Evolutionary conservation across 2,888 invertebrate genomes (phyloP), one percentile per base, ranked within the genome.

Genomic region (Orthonevra nobilis): DNA sequence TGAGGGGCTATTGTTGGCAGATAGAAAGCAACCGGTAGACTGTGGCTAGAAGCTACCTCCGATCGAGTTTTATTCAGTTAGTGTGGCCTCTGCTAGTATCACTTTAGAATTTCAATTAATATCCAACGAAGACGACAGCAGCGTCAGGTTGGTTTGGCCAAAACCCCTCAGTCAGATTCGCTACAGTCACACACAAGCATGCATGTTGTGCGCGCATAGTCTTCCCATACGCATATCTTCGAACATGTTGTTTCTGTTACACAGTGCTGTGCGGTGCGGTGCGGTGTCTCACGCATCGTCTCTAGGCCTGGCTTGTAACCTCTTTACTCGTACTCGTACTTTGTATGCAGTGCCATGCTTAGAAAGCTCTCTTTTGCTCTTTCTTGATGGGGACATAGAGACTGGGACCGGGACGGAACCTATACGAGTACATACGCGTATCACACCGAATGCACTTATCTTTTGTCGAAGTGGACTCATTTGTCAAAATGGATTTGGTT

Each of bases 11-110:
- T 72, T 83, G 83, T 83, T 83, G 64, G 63, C 88, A 86, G 86
- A 86, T 86, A 86, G 89, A 88, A 88, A 87, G 89, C 88, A 88
- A 87, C 87, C 87, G 87, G 86, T 89, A 86, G 87, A 89, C 89
- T 89, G 89, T 89, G 88, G 85, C 87, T 88, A 86, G 85, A 86
- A 87, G 85, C 85, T 84, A 81, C 84, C 83, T 86, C 84, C 85
- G 86, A 87, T 86, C 88, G 89, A 88, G 88, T 89, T 89, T 89
- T 89, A 89, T 89, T 89, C 88, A 86, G 82, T 82, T 81, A 79
- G 26, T 79, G 56, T 66, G 73, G 61, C 32, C 66, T 52, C 42
- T 54, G 66, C 63, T 34, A 79, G 68, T 72, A 75, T 82, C 72
- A 69, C 81, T 81, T 79, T 83, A 83, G 83, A 84, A 83, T 84